Conservation (phyloP, 1,140 invertebrate genomes). For the Trigoniulus corallinus region DNA sequence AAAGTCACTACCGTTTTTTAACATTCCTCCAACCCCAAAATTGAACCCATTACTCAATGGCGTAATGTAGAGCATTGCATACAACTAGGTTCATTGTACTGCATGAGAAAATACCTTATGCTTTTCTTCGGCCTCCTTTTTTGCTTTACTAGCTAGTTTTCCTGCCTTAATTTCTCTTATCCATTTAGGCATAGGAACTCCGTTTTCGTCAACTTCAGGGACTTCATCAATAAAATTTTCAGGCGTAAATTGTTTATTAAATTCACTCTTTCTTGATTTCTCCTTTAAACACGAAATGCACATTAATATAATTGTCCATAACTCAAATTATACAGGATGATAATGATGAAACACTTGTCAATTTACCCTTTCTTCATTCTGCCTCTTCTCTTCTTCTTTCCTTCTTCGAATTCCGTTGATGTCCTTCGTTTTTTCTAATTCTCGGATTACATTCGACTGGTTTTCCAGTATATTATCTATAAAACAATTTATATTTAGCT, state of each 20-base stretch:
- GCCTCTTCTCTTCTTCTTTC: conserved; percentile 67
- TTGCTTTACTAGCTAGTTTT: conserved; percentile 77
- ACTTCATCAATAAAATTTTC: conserved; percentile 80
- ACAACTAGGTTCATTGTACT: too few species aligned
- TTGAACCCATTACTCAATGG: too few species aligned
- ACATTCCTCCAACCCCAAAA: too few species aligned
- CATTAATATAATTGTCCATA: neutral
- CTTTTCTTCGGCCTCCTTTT: conserved; percentile 72
- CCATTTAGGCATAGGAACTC: conserved; percentile 78
- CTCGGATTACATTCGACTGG: conserved; percentile 45
- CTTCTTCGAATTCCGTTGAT: conserved; percentile 76
- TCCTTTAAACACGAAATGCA: conserved; percentile 29
- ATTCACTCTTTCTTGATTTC: conserved; percentile 61
- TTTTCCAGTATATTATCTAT: conserved; percentile 5
- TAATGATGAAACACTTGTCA: neutral
- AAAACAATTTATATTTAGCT: too few species aligned
- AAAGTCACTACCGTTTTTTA: too few species aligned
- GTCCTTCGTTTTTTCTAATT: conserved; percentile 74
- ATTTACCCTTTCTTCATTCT: conserved; percentile 30
- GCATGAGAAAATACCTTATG: too few species aligned
- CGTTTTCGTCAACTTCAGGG: conserved; percentile 70
- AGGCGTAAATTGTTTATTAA: conserved; percentile 62
- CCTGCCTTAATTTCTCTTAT: conserved; percentile 86
- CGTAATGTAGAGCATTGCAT: too few species aligned
- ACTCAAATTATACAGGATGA: too few species aligned